Conservation (phyloP, 2,113 vertebrate genomes). For the Canis aureus region DNA sequence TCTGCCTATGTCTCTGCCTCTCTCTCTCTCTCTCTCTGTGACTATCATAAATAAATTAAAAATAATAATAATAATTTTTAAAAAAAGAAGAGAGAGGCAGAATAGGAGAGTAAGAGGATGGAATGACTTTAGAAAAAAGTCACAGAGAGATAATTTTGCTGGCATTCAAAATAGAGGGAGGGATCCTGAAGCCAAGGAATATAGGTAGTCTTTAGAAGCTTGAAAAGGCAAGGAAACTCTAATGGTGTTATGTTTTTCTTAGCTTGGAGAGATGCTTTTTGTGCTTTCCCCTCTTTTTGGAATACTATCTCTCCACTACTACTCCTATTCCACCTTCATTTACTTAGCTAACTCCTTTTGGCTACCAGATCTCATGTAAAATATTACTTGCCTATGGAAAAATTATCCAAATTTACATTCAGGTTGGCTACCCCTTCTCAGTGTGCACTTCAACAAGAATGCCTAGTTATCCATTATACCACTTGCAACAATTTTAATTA, state of each 20-base stretch:
- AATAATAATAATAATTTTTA: too few species aligned
- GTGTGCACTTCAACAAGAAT: background rate
- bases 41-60: too few species aligned
- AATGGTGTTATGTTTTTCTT: background rate
- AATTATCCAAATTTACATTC: background rate
- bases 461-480: background rate
- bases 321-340: background rate
- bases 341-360: background rate
- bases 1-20: too few species aligned
- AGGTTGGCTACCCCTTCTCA: background rate
- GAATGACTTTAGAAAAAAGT: background rate
- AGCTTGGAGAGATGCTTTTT: background rate
- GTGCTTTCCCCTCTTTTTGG: background rate
- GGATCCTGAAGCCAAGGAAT: background rate
- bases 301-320: background rate
- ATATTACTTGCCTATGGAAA: background rate
- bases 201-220: background rate
- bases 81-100: background rate
- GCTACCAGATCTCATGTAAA: background rate
- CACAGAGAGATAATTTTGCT: background rate
- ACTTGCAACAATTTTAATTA: conserved; percentile 11
- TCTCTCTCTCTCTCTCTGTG: too few species aligned
- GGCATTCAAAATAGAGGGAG: background rate
- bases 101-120: background rate
- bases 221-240: background rate